Evolutionary conservation across 2,113 vertebrate species (phyloP).

Genomic region (Tinamus guttatus): DNA sequence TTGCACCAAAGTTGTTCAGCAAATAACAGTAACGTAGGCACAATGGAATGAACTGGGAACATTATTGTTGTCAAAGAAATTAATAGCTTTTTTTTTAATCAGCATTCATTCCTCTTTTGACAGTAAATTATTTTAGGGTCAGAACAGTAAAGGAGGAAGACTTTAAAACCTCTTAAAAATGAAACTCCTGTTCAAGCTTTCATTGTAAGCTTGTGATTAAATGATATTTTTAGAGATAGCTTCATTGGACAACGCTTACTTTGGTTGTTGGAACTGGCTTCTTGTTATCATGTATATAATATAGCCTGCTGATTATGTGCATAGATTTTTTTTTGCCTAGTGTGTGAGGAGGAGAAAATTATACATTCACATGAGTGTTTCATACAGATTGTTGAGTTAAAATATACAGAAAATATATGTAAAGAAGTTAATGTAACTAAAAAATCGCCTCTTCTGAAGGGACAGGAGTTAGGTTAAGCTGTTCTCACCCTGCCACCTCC

Average conservation of each 20-base stretch:
- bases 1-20: neutral
- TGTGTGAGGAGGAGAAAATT: neutral
- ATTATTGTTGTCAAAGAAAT: neutral
- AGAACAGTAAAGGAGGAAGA: neutral
- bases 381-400: neutral
- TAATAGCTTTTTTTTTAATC: fast-evolving
- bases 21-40: neutral
- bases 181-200: neutral
- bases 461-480: neutral
- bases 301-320: neutral
- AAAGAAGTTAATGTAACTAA: neutral
- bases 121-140: neutral
- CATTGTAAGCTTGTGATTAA: neutral
- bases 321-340: neutral
- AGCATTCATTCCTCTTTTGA: neutral
- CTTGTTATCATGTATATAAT: neutral
- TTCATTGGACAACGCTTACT: neutral
- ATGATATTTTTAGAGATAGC: neutral
- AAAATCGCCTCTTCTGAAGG: neutral
- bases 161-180: neutral
- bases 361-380: fast-evolving
- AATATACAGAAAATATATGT: neutral
- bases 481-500: neutral
- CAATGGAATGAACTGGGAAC: neutral
- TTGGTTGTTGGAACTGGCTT: neutral